Evolutionary conservation across 1,140 invertebrate genomes (phyloP), one percentile per base, ranked within the genome.

Genomic region (Copidosoma floridanum): DNA sequence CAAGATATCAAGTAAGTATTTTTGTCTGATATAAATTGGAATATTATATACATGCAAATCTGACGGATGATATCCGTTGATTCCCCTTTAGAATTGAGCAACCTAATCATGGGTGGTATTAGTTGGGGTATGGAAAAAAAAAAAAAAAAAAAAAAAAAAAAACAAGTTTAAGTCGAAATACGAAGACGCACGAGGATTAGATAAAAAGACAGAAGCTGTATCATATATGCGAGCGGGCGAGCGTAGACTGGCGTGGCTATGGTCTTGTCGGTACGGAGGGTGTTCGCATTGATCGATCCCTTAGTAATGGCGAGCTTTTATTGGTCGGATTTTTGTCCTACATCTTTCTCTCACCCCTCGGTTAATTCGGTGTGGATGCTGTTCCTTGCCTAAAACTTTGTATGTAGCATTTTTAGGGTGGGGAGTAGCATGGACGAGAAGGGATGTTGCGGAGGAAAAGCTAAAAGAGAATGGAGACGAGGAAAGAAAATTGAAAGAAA

Each of bases 201-300:
- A 27, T n/a, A n/a, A n/a, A 44, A 46, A 20, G 20, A 41, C 8
- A 46, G 26, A 16, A 16, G 29, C 2, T 29, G 16, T 27, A 2
- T 12, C 44, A 11, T 5, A 41, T 24, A 27, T 23, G 20, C 12
- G 14, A 18, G 40, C 20, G 21, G 11, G 21, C n/a, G 7, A 24
- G 20, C 27, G 29, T 37, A 50, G 48, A 64, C 68, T 69, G 65
- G 67, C 67, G 71, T 72, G 66, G n/a, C 65, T 59, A 65, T n/a
- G n/a, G 68, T 68, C 65, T 68, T 56, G 76, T 74, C 72, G 71
- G 75, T 77, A 78, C 67, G 74, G 70, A 69, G 73, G 76, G 60
- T 68, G 76, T n/a, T 62, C 73, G 72, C 78, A 80, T 80, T 76
- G 78, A 79, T 79, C 78, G 75, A 71, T 71, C 64, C 71, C 69